These are phyloP conservation scores for Peromyscus polionotus DNA, from an alignment of 2,113 vertebrate species.

Conservation along the genomic window DNA sequence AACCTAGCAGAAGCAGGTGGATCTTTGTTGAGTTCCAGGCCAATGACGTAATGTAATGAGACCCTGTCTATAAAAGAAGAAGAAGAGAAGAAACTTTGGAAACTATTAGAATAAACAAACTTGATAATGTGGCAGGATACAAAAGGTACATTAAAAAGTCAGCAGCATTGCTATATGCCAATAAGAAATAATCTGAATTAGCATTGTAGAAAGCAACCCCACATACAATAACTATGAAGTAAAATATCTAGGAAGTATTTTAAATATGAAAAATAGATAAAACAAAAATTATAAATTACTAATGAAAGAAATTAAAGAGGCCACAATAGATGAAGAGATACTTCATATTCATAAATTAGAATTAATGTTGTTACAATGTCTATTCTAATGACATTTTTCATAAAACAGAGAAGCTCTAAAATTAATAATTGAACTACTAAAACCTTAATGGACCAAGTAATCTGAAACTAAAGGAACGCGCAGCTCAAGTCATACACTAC, in stretches of 20 bases:
- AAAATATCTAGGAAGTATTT: background rate
- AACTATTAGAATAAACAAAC: background rate
- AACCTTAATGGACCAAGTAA: background rate
- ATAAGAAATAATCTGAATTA: background rate
- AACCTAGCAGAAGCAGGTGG: background rate
- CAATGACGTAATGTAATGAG: background rate
- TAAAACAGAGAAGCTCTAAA: background rate
- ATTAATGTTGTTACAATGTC: background rate
- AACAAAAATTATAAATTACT: background rate
- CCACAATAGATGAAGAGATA: background rate
- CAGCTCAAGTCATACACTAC: background rate
- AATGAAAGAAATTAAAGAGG: background rate
- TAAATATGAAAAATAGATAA: background rate
- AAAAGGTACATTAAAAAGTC: background rate
- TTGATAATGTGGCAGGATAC: background rate
- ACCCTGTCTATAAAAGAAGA: background rate
- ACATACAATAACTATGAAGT: background rate
- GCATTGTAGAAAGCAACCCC: background rate
- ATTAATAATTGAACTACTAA: background rate
- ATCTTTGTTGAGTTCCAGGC: background rate
- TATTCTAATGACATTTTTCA: background rate
- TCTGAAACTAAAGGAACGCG: background rate
- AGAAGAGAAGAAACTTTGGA: background rate
- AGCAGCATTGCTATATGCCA: background rate
- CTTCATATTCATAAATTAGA: background rate